Percentiles rank a stretch among this genome's conserved stretches.
phyloP scores from a whole-genome alignment of 2,113 vertebrate genomes.

The Myrmecobius fasciatus region DNA sequence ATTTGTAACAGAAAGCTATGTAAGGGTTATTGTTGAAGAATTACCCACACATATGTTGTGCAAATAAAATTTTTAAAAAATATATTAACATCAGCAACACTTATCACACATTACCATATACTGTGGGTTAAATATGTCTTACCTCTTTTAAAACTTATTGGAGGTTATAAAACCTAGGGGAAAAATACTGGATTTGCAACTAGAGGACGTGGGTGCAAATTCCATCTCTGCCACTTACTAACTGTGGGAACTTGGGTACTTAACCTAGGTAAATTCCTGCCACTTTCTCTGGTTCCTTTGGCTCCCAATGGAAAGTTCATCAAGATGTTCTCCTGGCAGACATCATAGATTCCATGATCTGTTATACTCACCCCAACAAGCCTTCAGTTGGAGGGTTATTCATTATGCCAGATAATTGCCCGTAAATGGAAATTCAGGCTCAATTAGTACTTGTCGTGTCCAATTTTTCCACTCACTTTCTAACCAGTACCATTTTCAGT shows the following conservation, averaged over 20 bases:
- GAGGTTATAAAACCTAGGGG: not conserved
- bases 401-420: conserved; percentile 85
- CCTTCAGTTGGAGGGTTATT: conserved; percentile 86
- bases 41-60: too few relatives aligned
- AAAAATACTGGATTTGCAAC: not conserved
- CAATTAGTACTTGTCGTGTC: conserved; percentile 85
- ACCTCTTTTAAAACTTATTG: not conserved
- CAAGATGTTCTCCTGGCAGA: conserved; percentile 72
- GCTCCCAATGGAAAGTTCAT: conserved; percentile 74
- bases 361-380: conserved; percentile 79
- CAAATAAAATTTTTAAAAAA: too few relatives aligned
- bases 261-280: conserved; percentile 51
- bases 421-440: conserved; percentile 85
- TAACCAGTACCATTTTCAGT: conserved; percentile 76
- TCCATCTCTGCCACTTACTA: not conserved
- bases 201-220: not conserved
- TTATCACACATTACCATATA: not conserved
- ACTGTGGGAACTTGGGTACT: not conserved
- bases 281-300: conserved; percentile 49
- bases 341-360: conserved; percentile 78
- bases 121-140: not conserved
- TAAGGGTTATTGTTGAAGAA: too few relatives aligned
- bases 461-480: conserved; percentile 83
- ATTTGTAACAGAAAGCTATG: too few relatives aligned
- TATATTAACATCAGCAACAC: not conserved